Conservation (phyloP, 1,140 invertebrate species). For the Trinorchestia longiramus region DNA sequence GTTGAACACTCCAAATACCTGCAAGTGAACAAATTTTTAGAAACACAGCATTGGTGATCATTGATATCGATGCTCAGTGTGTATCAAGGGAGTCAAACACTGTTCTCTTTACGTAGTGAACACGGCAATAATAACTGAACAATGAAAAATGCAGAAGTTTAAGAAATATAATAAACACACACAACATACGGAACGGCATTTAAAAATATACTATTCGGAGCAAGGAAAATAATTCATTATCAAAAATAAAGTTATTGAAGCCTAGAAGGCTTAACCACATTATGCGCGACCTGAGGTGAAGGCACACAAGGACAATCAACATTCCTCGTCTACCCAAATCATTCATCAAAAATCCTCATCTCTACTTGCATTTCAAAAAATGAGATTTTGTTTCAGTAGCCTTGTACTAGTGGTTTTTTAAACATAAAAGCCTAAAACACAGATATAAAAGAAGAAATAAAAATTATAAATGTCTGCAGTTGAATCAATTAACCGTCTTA, state of each 20-base stretch:
- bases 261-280: neutral
- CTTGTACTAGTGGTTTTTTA: neutral
- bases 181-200: no score
- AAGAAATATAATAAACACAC: no score
- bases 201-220: no score
- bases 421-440: neutral
- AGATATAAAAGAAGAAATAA: neutral
- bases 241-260: neutral
- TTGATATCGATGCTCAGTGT: neutral
- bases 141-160: no score
- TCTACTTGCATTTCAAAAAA: neutral
- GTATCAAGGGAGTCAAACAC: neutral
- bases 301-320: neutral
- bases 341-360: no score
- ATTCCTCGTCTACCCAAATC: neutral
- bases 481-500: neutral
- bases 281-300: neutral
- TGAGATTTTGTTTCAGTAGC: neutral
- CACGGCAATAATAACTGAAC: no score
- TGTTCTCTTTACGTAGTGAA: no score
- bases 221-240: no score
- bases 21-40: slow-evolving; percentile 66
- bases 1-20: slow-evolving; percentile 87
- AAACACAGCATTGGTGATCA: neutral
- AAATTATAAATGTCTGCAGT: neutral